Evolutionary conservation across 1,140 invertebrate species (phyloP).

Genomic region (Ectropis grisescens): DNA sequence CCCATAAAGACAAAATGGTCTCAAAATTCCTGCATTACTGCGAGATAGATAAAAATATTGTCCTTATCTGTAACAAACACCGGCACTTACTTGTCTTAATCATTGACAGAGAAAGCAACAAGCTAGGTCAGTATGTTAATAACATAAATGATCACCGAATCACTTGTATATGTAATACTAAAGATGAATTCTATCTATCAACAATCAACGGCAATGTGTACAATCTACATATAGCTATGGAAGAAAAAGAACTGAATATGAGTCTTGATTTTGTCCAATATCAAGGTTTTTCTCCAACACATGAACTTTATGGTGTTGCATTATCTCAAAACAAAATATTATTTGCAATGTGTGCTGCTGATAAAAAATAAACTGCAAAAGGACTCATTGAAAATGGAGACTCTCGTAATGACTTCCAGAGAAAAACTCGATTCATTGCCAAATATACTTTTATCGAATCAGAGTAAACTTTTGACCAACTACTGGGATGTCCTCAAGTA

Average conservation of each 20-base stretch:
- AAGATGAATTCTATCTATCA: conserved; percentile 21
- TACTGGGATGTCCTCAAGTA: conserved; percentile 41
- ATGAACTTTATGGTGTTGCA: conserved; percentile 26
- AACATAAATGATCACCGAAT: conserved; percentile 47
- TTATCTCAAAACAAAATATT: conserved; percentile 30
- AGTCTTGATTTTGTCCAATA: conserved; percentile 13
- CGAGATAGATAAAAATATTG: conserved; percentile 18
- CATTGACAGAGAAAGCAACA: conserved; percentile 27
- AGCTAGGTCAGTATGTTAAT: conserved; percentile 26
- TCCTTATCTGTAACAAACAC: conserved; percentile 39
- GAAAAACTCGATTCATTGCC: conserved; percentile 15
- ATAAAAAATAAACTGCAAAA: conserved; percentile 30
- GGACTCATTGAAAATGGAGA: conserved; percentile 21
- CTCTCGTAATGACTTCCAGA: conserved; percentile 21
- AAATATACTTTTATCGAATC: conserved; percentile 27
- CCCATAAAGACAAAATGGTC: conserved; percentile 39
- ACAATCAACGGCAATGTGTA: conserved; percentile 38
- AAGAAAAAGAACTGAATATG: conserved; percentile 14
- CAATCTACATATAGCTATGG: conserved; percentile 22
- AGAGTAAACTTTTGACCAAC: conserved; percentile 30
- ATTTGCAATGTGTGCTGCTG: conserved; percentile 20
- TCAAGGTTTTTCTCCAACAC: conserved; percentile 25
- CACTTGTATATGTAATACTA: conserved; percentile 17
- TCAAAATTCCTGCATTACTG: conserved; percentile 20
- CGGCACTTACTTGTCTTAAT: conserved; percentile 40